A percentile compares a stretch with the other conserved stretches of the same genome.
These are phyloP conservation scores for Mesorhabditis belari DNA, from an alignment of 2,888 invertebrate genomes.

Conservation along the genomic window DNA sequence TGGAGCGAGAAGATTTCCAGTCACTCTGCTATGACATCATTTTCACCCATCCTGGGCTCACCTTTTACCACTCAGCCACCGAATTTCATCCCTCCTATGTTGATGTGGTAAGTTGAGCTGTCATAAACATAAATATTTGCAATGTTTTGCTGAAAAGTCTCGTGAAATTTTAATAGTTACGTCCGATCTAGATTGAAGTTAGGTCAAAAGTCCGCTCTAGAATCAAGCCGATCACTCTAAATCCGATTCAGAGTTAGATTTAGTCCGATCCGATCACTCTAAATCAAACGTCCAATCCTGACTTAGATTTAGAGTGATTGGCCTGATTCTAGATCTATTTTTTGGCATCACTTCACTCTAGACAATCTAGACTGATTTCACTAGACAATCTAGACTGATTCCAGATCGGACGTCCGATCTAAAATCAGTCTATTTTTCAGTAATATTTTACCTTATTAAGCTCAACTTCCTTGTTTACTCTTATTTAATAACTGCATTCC, in stretches of 20 bases:
- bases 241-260: no score
- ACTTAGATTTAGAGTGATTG: background rate
- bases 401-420: background rate
- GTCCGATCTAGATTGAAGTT: no score
- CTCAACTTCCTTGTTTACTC: background rate
- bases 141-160: no score
- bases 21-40: constrained; percentile 80
- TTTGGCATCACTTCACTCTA: no score
- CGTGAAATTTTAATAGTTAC: no score
- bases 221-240: no score
- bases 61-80: constrained; percentile 90
- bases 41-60: constrained; percentile 74
- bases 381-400: no score
- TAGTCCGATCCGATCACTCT: background rate
- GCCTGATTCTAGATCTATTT: background rate
- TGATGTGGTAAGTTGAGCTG: constrained; percentile 70
- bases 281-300: background rate
- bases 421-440: no score
- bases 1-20: constrained; percentile 79
- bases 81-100: constrained; percentile 98
- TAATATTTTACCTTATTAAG: background rate
- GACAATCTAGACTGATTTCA: no score
- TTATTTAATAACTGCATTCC: constrained; percentile 43
- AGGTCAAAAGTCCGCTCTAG: no score
- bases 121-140: background rate